Percentiles rank a stretch among this genome's conserved stretches.
Conservation (phyloP, 2,888 invertebrate genomes). For the Sarcophaga caerulescens region DNA sequence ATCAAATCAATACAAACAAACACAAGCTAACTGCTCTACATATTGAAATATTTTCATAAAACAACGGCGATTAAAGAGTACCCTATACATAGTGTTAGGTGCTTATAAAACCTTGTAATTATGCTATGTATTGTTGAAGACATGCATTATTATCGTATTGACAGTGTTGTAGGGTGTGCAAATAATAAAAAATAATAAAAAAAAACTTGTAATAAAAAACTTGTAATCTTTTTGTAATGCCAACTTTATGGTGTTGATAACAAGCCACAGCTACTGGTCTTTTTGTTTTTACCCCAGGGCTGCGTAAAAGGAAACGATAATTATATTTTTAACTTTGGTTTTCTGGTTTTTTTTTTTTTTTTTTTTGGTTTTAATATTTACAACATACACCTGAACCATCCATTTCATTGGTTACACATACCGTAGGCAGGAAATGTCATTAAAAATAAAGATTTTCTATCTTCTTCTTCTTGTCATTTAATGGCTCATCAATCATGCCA, state of each 20-base stretch:
- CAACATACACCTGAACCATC: background rate
- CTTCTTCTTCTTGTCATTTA: constrained; percentile 39
- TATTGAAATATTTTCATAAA: too few species aligned
- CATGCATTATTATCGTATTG: too few species aligned
- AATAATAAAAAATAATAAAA: background rate
- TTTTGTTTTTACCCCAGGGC: background rate
- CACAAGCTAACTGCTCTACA: constrained; percentile 13
- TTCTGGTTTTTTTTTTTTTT: background rate
- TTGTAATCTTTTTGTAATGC: constrained; percentile 66
- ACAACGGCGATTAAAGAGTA: too few species aligned
- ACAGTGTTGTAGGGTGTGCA: background rate
- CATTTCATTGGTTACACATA: background rate
- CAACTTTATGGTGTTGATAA: constrained; percentile 66
- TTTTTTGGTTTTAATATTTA: background rate
- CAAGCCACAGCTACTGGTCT: constrained; percentile 64
- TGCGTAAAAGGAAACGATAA: background rate
- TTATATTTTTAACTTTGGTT: background rate
- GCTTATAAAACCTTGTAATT: too few species aligned
- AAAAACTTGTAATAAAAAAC: constrained; percentile 18
- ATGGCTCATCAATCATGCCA: constrained; percentile 62
- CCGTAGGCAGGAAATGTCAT: background rate
- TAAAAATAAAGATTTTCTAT: constrained; percentile 3
- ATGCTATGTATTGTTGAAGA: too few species aligned
- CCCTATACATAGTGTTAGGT: too few species aligned
- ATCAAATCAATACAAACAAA: constrained; percentile 48